Evolutionary conservation across 2,797 vertebrate species (phyloP), one percentile per base, ranked within the genome.

Genomic region (Smutsia gigantea): DNA sequence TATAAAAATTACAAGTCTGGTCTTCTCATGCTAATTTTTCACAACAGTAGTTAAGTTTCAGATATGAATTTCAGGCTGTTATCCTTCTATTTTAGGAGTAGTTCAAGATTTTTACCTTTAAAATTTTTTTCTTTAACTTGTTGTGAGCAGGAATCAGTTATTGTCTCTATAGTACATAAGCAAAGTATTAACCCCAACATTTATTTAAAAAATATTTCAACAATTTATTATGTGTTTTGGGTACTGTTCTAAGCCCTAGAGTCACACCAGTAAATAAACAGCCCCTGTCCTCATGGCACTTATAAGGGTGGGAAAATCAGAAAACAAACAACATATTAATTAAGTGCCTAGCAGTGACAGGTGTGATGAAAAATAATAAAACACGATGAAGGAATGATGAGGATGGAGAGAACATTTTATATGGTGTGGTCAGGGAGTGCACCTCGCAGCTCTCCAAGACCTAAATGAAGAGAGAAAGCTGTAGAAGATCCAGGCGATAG

Each of bases 21-120:
- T 87, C 55, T 94, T 96, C 34, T 55, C 18, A 57, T 63, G 61
- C 5, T 85, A 64, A n/a, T 66, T 83, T 94, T 94, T 71, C 55
- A 87, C 74, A 59, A 14, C n/a, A 34, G 5, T 90, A 61, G 51
- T 3, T 68, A 82, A 31, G 12, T 85, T 68, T 93, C 61, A 81
- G 19, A 61, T 68, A 21, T 49, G 34, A 71, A 31, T 74, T 72
- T 64, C 23, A 59, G 39, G 79, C n/a, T 93, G 14, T 59, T 69
- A 64, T 17, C 49, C 7, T 85, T 63, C 84, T 84, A 53, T 78
- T 63, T 91, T 72, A 91, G 29, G 63, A 89, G 8, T 85, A 79
- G 63, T 42, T 88, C 51, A 77, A 72, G 15, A 64, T 21, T 81
- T 79, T 87, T 39, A 49, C 39, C 72, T 86, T 72, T 71, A 63